A percentile compares a stretch with the other conserved stretches of the same genome.
Evolutionary conservation across 2,797 vertebrate genomes (phyloP).

Genomic region (Semotilus atromaculatus): DNA sequence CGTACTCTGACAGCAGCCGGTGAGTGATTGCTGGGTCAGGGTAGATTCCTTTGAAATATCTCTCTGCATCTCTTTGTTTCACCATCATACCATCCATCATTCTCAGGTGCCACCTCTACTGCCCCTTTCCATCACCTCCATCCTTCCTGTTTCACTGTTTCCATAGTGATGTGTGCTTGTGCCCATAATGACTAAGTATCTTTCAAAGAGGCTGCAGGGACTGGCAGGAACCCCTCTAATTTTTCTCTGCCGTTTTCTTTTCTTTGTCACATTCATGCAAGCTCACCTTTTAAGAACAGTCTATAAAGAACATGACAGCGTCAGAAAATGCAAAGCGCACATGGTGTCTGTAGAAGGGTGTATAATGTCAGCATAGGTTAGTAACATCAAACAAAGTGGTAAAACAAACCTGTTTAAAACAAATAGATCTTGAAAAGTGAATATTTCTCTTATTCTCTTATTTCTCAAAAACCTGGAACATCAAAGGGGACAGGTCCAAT

Average conservation of each 20-base stretch:
- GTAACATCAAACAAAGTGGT: constrained; percentile 23
- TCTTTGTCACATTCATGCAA: constrained; percentile 41
- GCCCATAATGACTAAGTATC: constrained; percentile 55
- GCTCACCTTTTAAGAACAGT: constrained; percentile 43
- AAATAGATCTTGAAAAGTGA: neutral
- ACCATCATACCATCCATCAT: constrained; percentile 40
- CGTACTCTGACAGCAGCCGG: no score
- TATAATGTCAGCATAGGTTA: constrained; percentile 17
- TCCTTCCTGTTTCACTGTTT: constrained; percentile 57
- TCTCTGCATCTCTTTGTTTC: constrained; percentile 47
- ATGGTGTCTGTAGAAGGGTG: neutral
- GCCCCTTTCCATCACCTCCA: constrained; percentile 48
- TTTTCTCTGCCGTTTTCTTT: constrained; percentile 18
- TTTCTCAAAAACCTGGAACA: neutral
- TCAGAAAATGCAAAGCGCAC: constrained; percentile 23
- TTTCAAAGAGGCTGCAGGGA: constrained; percentile 42
- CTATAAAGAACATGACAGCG: constrained; percentile 5
- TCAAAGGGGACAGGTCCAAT: neutral
- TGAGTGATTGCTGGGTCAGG: constrained; percentile 5
- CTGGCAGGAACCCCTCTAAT: constrained; percentile 39
- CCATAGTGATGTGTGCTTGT: constrained; percentile 59
- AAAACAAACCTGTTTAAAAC: constrained; percentile 14
- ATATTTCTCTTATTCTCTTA: neutral
- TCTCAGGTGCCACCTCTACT: constrained; percentile 42
- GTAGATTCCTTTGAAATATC: constrained; percentile 11